phyloP scores from a whole-genome alignment of 2,888 invertebrate genomes.

The Agrotis clavis region DNA sequence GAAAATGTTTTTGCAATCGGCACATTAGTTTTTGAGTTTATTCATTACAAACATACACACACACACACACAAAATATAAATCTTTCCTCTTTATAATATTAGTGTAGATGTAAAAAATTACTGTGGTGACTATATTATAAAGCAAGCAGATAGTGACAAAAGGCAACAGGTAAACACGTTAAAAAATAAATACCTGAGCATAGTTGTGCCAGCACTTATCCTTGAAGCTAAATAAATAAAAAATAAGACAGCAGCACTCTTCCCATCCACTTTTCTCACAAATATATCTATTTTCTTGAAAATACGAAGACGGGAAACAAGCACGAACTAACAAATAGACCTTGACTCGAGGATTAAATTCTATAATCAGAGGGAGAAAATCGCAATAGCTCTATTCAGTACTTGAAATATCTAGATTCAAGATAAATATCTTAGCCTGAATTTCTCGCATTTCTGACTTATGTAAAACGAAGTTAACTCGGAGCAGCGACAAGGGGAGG shows the following conservation, averaged over 20 bases:
- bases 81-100: no score
- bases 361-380: conserved; percentile 12
- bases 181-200: no score
- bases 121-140: no score
- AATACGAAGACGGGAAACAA: conserved; percentile 6
- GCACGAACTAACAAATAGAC: conserved; percentile 14
- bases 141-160: no score
- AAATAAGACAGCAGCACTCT: background rate
- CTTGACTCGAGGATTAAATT: background rate
- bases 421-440: conserved; percentile 25
- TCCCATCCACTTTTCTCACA: background rate
- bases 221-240: background rate
- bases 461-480: background rate
- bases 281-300: background rate
- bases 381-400: conserved; percentile 9
- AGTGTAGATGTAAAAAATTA: no score
- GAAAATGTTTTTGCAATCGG: no score
- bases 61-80: no score
- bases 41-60: no score
- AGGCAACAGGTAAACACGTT: no score
- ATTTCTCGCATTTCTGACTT: conserved; percentile 16
- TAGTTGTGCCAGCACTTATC: background rate
- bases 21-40: no score
- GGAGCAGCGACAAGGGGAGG: background rate
- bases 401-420: conserved; percentile 21